A percentile compares a stretch with the other conserved stretches of the same genome.
Evolutionary conservation across 2,113 vertebrate genomes (phyloP).

Genomic region (Hippocampus barbouri): DNA sequence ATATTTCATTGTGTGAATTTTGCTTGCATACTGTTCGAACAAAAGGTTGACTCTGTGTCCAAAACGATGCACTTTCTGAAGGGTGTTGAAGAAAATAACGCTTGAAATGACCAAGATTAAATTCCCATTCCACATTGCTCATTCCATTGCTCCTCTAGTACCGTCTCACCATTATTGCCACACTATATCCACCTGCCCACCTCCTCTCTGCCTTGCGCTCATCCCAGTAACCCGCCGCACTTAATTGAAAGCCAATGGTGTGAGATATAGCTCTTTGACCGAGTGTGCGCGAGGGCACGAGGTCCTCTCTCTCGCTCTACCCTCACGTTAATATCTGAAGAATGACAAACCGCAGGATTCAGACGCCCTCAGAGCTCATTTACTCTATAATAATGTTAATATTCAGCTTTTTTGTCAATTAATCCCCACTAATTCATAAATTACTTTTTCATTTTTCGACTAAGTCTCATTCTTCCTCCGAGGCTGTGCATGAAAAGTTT

Average conservation of each 20-base stretch:
- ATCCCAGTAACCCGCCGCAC: conserved; percentile 60
- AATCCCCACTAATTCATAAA: not conserved
- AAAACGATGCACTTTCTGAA: not conserved
- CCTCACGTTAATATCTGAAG: conserved; percentile 16
- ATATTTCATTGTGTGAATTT: not conserved
- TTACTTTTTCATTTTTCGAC: not conserved
- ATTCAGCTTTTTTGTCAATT: not conserved
- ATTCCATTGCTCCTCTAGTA: not conserved
- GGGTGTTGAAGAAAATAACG: not conserved
- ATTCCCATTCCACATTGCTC: not conserved
- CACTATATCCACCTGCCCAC: conserved; percentile 3
- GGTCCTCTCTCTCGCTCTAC: conserved; percentile 34
- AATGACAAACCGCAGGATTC: conserved; percentile 2
- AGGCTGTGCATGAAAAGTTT: not conserved
- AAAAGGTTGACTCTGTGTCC: not conserved
- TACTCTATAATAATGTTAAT: not conserved
- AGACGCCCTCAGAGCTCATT: not conserved
- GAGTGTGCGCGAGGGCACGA: conserved; percentile 31
- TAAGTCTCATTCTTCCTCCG: not conserved
- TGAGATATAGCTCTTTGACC: conserved; percentile 66
- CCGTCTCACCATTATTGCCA: not conserved
- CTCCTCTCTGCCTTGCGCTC: conserved; percentile 24
- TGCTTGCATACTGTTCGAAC: not conserved
- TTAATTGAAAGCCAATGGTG: conserved; percentile 73
- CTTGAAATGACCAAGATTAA: not conserved